Evolutionary conservation across 2,797 vertebrate species (phyloP).

Genomic region (Momotus momota): DNA sequence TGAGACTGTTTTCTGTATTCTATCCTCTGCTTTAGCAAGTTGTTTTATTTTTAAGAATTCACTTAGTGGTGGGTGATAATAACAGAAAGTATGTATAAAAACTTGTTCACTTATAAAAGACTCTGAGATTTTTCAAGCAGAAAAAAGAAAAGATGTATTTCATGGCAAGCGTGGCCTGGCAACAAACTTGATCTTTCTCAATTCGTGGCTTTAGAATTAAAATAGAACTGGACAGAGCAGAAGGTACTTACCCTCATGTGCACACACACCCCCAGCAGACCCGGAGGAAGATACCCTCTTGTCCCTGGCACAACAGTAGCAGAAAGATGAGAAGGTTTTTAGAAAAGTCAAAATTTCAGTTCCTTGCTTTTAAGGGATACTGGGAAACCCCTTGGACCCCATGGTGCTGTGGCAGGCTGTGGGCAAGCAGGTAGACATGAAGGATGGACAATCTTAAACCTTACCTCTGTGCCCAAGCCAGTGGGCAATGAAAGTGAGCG

Average conservation of each 20-base stretch:
- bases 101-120: neutral
- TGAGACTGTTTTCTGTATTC: neutral
- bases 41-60: neutral
- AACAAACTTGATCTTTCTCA: neutral
- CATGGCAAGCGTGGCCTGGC: neutral
- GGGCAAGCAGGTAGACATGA: neutral
- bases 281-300: neutral
- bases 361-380: neutral
- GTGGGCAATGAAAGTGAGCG: neutral
- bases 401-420: rapidly evolving
- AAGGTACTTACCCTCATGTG: rapidly evolving
- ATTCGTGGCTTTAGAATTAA: neutral
- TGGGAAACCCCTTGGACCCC: neutral
- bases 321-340: neutral
- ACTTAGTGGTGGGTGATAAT: neutral
- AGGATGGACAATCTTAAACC: neutral
- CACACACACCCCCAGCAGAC: neutral
- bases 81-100: neutral
- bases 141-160: neutral
- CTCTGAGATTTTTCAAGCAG: neutral
- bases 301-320: neutral
- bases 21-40: neutral
- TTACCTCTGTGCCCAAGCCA: neutral
- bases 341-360: neutral
- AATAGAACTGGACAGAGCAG: rapidly evolving